Percentiles rank a stretch among this genome's conserved stretches.
Evolutionary conservation across 2,113 vertebrate species (phyloP).

Genomic region (Tringa solitaria): DNA sequence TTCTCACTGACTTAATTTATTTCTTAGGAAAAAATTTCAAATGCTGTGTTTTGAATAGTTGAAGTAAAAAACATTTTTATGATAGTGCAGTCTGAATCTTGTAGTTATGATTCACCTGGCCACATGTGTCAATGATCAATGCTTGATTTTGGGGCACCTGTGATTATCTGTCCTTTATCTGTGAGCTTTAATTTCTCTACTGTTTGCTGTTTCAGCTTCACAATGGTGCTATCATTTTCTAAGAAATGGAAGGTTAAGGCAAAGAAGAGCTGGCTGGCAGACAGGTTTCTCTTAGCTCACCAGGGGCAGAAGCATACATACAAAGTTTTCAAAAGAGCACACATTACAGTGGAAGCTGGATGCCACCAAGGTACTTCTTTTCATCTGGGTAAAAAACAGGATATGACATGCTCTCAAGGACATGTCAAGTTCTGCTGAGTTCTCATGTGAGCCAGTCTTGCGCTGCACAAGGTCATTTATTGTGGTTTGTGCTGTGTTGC

Average conservation of each 20-base stretch:
- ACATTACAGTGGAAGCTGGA: not conserved
- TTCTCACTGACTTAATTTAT: not conserved
- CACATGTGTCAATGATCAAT: not conserved
- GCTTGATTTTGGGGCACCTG: not conserved
- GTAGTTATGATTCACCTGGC: not conserved
- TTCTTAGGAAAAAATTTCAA: not conserved
- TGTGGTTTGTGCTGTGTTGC: fast-evolving
- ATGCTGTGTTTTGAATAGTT: not conserved
- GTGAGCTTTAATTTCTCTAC: not conserved
- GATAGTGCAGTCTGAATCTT: not conserved
- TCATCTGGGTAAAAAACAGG: not conserved
- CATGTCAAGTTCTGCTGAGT: not conserved
- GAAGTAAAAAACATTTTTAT: not conserved
- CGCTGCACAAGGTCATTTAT: not conserved
- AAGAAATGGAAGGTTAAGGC: not conserved
- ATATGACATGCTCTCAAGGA: not conserved
- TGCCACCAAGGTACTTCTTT: not conserved
- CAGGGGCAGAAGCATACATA: not conserved
- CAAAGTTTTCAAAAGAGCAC: not conserved
- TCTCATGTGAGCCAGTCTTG: fast-evolving
- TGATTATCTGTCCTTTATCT: not conserved
- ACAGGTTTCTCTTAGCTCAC: not conserved
- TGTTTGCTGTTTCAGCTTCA: not conserved
- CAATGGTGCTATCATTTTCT: not conserved
- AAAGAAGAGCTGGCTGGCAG: not conserved